These are phyloP conservation scores for Bucco capensis DNA, from an alignment of 2,113 vertebrate genomes.

Conservation along the genomic window DNA sequence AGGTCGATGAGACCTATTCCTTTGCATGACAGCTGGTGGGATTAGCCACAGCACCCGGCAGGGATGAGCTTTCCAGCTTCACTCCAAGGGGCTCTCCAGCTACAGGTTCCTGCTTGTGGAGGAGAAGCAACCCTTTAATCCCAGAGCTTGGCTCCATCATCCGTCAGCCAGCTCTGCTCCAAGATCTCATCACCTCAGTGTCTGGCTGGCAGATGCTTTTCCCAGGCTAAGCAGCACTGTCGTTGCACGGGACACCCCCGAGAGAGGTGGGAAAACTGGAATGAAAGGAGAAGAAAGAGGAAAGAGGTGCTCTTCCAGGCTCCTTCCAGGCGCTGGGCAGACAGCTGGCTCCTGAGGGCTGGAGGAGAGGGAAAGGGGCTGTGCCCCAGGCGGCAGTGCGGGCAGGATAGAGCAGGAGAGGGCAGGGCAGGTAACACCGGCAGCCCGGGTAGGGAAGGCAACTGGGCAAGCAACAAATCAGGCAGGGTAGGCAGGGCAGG, in stretches of 20 bases:
- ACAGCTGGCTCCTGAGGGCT: neutral
- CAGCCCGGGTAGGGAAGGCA: neutral
- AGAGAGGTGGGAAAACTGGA: neutral
- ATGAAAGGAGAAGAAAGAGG: neutral
- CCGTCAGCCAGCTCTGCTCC: neutral
- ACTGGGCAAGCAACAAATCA: too few relatives aligned
- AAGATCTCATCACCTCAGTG: neutral
- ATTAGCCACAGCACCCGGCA: neutral
- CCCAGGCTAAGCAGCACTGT: neutral
- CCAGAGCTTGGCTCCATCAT: neutral
- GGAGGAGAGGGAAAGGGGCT: neutral
- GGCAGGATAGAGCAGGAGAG: neutral
- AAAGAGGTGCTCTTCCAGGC: neutral
- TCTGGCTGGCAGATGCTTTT: neutral
- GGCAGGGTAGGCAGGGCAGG: neutral
- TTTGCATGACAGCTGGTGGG: neutral
- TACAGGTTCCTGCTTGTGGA: neutral
- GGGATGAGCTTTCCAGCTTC: neutral
- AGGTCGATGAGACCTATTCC: conserved; percentile 6
- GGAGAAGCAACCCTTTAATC: neutral
- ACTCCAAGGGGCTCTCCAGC: neutral
- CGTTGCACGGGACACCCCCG: neutral
- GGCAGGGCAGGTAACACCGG: neutral
- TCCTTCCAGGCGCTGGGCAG: neutral
- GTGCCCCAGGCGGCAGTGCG: neutral